phyloP scores from a whole-genome alignment of 2,888 invertebrate genomes.

The Andrena marginata region DNA sequence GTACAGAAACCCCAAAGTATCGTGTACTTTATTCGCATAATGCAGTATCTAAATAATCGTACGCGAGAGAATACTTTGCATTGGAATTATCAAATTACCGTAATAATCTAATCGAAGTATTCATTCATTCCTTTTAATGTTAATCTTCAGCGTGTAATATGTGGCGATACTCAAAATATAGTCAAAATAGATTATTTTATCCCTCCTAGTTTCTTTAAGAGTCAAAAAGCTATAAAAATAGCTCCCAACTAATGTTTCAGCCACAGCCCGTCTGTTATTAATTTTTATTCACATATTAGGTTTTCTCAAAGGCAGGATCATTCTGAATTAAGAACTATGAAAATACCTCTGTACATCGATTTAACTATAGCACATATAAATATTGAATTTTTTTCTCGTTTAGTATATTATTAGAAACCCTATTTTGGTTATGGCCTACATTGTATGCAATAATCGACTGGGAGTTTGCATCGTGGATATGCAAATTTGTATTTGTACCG shows the following conservation, averaged over 20 bases:
- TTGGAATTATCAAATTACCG: slow-evolving; percentile 36
- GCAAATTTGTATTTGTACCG: slow-evolving; percentile 53
- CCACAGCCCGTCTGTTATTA: slow-evolving; percentile 84
- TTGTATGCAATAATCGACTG: slow-evolving; percentile 42
- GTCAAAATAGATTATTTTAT: slow-evolving; percentile 84
- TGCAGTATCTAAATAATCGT: slow-evolving; percentile 24
- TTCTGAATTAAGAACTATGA: slow-evolving; percentile 81
- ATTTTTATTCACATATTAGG: slow-evolving; percentile 81
- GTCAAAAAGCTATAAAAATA: slow-evolving; percentile 85
- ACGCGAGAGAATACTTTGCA: slow-evolving; percentile 30
- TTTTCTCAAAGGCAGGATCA: slow-evolving; percentile 83
- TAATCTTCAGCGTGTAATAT: slow-evolving; percentile 68
- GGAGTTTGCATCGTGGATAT: slow-evolving; percentile 63
- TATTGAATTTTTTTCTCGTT: slow-evolving; percentile 53
- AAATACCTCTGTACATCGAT: slow-evolving; percentile 79
- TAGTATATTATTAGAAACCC: slow-evolving; percentile 59
- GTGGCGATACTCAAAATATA: slow-evolving; percentile 82
- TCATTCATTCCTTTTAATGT: slow-evolving; percentile 58
- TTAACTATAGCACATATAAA: slow-evolving; percentile 76
- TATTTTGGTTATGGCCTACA: slow-evolving; percentile 58
- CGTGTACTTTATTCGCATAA: slow-evolving; percentile 26
- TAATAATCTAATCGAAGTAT: slow-evolving; percentile 54
- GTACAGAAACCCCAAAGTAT: slow-evolving; percentile 40
- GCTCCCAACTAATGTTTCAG: slow-evolving; percentile 82
- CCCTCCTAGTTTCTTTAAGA: slow-evolving; percentile 78